Evolutionary conservation across 1,140 invertebrate genomes (phyloP).

Genomic region (Chymomyza costata): DNA sequence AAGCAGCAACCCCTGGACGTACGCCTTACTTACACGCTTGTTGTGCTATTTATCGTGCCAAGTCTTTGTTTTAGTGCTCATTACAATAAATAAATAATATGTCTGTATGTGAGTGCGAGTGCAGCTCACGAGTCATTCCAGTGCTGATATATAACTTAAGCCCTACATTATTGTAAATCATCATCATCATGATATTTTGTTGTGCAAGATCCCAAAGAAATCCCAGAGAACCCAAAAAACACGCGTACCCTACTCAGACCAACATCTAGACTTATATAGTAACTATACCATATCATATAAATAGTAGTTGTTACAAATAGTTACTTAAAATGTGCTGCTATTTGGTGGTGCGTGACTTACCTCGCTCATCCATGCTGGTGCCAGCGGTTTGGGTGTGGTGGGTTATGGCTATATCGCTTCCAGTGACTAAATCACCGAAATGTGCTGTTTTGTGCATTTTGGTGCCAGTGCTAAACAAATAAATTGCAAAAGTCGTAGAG

Average conservation of each 20-base stretch:
- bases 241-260: no score
- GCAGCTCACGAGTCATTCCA: neutral
- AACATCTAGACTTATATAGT: no score
- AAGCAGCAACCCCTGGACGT: neutral
- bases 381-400: conserved; percentile 67
- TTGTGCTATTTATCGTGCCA: conserved; percentile 19
- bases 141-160: no score
- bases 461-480: conserved; percentile 62
- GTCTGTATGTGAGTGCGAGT: conserved; percentile 1
- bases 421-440: conserved; percentile 61
- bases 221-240: no score
- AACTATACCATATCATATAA: no score
- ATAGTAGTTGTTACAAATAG: no score
- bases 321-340: no score
- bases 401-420: conserved; percentile 57
- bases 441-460: conserved; percentile 64
- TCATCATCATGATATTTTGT: no score
- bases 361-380: conserved; percentile 62
- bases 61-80: conserved; percentile 7
- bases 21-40: neutral
- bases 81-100: conserved; percentile 20
- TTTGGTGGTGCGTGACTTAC: conserved; percentile 41
- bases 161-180: no score
- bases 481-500: conserved; percentile 20
- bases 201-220: no score